Base-by-base conservation (phyloP, 2,113 vertebrate species). In the Macroglossus sobrinus region DNA sequence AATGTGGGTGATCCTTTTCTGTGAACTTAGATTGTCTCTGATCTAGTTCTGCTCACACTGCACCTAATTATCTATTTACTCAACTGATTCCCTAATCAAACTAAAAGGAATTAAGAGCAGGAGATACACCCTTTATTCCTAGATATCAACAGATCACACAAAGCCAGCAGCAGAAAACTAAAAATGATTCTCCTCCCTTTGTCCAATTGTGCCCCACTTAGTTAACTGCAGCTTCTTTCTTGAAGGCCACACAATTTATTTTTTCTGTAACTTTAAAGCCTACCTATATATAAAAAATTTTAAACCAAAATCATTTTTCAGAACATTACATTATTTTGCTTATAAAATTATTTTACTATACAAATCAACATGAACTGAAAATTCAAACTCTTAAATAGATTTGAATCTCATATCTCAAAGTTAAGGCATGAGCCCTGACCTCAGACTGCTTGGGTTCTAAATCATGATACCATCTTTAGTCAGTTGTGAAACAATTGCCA, bases 181-280 rank as follows among this genome's bases (percentile, higher is more conserved):
- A 61, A 74, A 78, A 43, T 35, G 14, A 63, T 38, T 89, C 3
- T 11, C 92, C n/a, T 86, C 16, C 16, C 38, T 59, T 90, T 86
- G 14, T 64, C 75, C 43, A 68, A 0, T 30, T 8, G 28, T 35
- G 35, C 3, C 26, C n/a, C 7, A 66, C 7, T 92, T 74, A 84
- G 63, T 66, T 66, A 75, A 7, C 35, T 40, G 15, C 4, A 72
- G 16, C n/a, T 68, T 85, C 12, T 64, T 91, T 82, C n/a, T 74
- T 74, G 9, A 69, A 45, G 6, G 3, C 8, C 66, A 89, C 13
- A 59, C 12, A 63, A 85, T 12, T 69, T 63, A n/a, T 50, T n/a
- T 89, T 90, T 94, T 47, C 22, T 74, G 6, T 64, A 87, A 86
- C 79, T 84, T 66, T 93, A 87, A 94, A 93, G 18, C 9, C 4